Conservation (phyloP, 2,113 vertebrate species). For the Ciconia maguari region DNA sequence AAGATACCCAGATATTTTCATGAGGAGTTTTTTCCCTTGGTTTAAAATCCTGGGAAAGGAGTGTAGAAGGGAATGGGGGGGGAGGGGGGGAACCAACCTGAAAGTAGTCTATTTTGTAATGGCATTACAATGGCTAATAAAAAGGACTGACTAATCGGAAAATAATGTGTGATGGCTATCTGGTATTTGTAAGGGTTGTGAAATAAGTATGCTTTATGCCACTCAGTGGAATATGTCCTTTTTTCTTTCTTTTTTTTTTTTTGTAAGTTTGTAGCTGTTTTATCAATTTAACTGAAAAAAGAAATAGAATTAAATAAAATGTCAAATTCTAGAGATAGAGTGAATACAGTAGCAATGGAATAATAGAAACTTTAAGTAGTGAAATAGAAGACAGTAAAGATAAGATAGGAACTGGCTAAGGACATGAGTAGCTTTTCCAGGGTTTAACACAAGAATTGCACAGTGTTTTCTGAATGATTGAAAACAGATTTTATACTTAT, state of each 20-base stretch:
- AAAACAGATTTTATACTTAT: not conserved
- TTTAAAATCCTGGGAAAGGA: not conserved
- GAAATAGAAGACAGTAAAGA: not conserved
- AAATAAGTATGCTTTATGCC: not conserved
- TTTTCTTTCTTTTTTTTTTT: no score
- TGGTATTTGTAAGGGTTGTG: not conserved
- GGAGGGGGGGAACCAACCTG: accelerated
- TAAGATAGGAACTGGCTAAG: not conserved
- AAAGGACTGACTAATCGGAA: not conserved
- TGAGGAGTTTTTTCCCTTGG: not conserved
- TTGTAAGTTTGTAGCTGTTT: not conserved
- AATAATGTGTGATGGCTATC: not conserved
- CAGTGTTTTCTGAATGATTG: not conserved
- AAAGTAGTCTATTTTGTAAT: not conserved
- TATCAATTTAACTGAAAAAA: not conserved
- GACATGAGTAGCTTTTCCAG: not conserved
- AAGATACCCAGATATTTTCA: not conserved
- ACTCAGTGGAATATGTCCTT: not conserved
- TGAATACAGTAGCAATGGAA: not conserved
- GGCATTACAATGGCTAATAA: not conserved
- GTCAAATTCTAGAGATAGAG: not conserved
- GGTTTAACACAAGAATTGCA: not conserved
- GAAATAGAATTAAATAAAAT: not conserved
- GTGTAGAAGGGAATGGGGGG: accelerated
- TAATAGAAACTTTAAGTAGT: not conserved